Conservation (phyloP, 2,113 vertebrate genomes). For the Clarias macrocephalus region DNA sequence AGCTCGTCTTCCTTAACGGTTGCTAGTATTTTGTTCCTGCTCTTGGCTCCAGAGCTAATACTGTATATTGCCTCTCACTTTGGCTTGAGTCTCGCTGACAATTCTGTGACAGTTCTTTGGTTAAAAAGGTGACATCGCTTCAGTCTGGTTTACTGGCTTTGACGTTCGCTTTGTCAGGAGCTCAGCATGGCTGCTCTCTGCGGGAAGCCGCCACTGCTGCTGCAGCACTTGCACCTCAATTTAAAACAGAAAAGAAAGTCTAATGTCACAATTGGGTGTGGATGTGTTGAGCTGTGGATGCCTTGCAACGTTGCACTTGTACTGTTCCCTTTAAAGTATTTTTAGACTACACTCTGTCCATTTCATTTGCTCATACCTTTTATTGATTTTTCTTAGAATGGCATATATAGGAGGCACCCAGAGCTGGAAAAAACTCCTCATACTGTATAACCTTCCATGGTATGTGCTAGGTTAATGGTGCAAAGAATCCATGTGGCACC, state of each 20-base stretch:
- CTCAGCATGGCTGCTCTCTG: conserved; percentile 35
- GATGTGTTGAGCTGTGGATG: conserved; percentile 13
- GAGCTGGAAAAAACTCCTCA: background rate
- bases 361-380: conserved; percentile 30
- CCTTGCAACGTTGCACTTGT: background rate
- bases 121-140: conserved; percentile 19
- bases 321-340: conserved; percentile 8
- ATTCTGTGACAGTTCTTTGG: background rate
- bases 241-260: conserved; percentile 20
- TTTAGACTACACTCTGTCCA: conserved; percentile 11
- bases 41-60: background rate
- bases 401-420: background rate
- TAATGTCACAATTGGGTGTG: conserved; percentile 28
- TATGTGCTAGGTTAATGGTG: background rate
- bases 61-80: background rate
- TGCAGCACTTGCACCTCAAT: background rate
- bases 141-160: conserved; percentile 34
- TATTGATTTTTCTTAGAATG: background rate
- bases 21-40: background rate
- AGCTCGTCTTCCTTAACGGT: background rate
- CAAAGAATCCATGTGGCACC: background rate
- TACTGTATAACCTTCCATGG: background rate
- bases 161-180: conserved; percentile 6
- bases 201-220: conserved; percentile 1
- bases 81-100: conserved; percentile 5